phyloP scores from a whole-genome alignment of 2,888 invertebrate genomes.

The Stenurella melanura region DNA sequence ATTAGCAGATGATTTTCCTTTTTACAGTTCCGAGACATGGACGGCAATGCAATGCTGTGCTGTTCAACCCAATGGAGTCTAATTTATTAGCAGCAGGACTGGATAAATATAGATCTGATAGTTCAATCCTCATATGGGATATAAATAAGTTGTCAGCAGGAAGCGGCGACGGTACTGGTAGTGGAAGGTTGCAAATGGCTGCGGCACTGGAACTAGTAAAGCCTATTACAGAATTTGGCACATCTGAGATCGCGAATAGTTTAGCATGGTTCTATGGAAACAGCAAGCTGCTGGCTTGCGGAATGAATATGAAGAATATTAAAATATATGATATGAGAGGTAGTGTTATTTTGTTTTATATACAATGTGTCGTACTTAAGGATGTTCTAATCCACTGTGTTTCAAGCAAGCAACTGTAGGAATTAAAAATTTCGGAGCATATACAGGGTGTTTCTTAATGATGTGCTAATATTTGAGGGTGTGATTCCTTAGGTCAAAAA shows the following conservation, averaged over 20 bases:
- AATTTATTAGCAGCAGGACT: conserved; percentile 90
- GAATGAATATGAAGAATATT: conserved; percentile 91
- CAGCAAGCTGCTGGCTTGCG: conserved; percentile 86
- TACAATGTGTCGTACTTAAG: too few species aligned
- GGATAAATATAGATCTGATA: conserved; percentile 92
- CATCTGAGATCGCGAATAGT: conserved; percentile 89
- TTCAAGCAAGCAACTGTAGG: too few species aligned
- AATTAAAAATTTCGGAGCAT: too few species aligned
- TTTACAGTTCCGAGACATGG: conserved; percentile 86
- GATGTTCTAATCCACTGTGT: too few species aligned
- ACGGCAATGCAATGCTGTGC: conserved; percentile 89
- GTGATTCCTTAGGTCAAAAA: too few species aligned
- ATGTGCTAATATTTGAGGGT: too few species aligned
- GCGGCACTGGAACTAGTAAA: conserved; percentile 75
- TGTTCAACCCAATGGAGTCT: conserved; percentile 90
- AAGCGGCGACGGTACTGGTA: conserved; percentile 62
- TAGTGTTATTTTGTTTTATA: conserved; percentile 66
- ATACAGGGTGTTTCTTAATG: too few species aligned
- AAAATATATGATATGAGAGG: conserved; percentile 94
- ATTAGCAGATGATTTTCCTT: background rate
- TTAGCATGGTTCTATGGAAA: conserved; percentile 88
- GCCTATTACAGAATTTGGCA: conserved; percentile 85
- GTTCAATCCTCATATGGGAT: conserved; percentile 94
- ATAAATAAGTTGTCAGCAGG: conserved; percentile 75
- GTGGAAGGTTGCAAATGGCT: conserved; percentile 64